Evolutionary conservation across 2,888 invertebrate species (phyloP), one percentile per base, ranked within the genome.

Genomic region (Taenaris catops): DNA sequence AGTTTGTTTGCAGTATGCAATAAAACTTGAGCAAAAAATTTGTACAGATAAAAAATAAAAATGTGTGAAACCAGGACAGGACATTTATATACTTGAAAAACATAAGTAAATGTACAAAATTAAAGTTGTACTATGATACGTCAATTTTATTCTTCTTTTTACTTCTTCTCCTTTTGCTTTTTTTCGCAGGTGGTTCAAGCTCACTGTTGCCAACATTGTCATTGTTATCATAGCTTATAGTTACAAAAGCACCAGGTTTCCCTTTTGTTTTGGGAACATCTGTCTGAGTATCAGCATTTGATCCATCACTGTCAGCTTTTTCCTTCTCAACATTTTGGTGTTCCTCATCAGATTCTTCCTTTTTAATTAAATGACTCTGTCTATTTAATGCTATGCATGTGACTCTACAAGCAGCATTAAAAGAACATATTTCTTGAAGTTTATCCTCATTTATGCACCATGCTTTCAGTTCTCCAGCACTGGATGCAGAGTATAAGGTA

Each of bases 391-490:
- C 79, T 29, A 95, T 66, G 59, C 94, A 94, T 7, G 94, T 94
- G 6, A 94, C 90, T 55, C 95, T 88, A 60, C 93, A 93, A 2
- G 90, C 90, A 26, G 91, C 89, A 63, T 89, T 90, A n/a, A 86
- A 74, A 35, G 81, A 84, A 19, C 90, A 88, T 44, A 92, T 65
- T 64, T 91, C 87, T 53, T 70, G 55, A 55, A 91, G 53, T 24
- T 60, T 67, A 2, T 67, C 61, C 38, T 75, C 63, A 16, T 52
- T 49, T 8, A 71, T 58, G 20, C 63, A 81, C 94, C 94, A 96
- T 0, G 95, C 71, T 73, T 93, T 94, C 25, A 96, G 79, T 58
- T 92, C 91, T 0, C 96, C 96, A 41, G 91, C 89, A 73, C 96
- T 96, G 3, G 94, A 93, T 8, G 91, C 92, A 16, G 94, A 91